Percentiles rank a stretch among this genome's conserved stretches.
Conservation (phyloP, 1,140 invertebrate species). For the Sweltsa coloradensis region DNA sequence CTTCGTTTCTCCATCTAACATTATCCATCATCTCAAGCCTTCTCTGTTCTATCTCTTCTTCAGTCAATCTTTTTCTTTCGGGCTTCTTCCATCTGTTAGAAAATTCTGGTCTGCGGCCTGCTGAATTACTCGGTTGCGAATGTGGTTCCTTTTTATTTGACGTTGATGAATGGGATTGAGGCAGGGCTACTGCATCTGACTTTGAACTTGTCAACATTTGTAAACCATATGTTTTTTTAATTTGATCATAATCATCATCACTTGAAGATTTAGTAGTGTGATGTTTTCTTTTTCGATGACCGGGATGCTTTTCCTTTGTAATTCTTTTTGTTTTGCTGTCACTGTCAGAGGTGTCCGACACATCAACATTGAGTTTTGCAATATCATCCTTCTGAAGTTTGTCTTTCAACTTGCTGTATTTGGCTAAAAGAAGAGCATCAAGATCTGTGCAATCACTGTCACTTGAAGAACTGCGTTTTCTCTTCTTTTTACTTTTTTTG, state of each 20-base stretch:
- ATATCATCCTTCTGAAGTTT: conserved; percentile 7
- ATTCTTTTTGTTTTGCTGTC: conserved; percentile 23
- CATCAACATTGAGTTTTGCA: neutral
- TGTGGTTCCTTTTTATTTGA: too few relatives aligned
- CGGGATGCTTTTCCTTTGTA: too few relatives aligned
- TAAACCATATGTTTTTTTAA: too few relatives aligned
- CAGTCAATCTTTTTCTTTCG: conserved; percentile 35
- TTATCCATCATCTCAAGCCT: conserved; percentile 73
- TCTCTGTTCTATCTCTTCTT: conserved; percentile 56
- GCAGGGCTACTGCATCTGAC: too few relatives aligned
- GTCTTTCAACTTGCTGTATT: conserved; percentile 13
- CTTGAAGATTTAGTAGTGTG: too few relatives aligned
- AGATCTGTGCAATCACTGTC: conserved; percentile 9
- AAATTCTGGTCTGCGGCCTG: too few relatives aligned
- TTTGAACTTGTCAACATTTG: too few relatives aligned
- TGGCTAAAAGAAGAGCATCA: conserved; percentile 12
- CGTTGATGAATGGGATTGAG: too few relatives aligned
- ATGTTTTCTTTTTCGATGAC: too few relatives aligned
- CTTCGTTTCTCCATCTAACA: conserved; percentile 55
- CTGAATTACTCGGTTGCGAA: too few relatives aligned
- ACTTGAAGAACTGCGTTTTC: conserved; percentile 12
- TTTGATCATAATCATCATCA: too few relatives aligned
- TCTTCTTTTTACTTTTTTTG: conserved; percentile 16
- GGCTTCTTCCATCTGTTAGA: conserved; percentile 18
- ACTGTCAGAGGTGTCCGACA: conserved; percentile 16